Conservation (phyloP, 2,797 vertebrate genomes). For the Enteromius mattozi region DNA sequence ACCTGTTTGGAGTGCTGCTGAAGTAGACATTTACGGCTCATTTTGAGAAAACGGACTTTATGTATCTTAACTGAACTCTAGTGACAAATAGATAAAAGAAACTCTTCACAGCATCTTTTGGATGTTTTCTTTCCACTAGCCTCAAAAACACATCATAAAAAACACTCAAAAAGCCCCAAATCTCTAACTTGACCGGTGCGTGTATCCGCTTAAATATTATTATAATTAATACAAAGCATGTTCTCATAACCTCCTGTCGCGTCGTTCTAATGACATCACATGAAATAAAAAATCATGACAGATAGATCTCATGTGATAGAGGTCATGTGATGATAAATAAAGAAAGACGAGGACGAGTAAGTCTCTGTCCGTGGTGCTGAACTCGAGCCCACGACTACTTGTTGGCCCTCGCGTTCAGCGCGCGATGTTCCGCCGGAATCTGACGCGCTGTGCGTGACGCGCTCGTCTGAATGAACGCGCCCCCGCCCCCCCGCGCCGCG, state of each 20-base stretch:
- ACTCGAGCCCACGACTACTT: conserved; percentile 1
- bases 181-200: too few species aligned
- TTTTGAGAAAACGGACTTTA: too few species aligned
- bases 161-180: too few species aligned
- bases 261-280: not conserved
- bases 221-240: not conserved
- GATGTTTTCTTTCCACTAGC: too few species aligned
- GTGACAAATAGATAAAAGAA: too few species aligned
- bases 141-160: too few species aligned
- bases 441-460: conserved; percentile 26
- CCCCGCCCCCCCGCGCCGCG: conserved; percentile 65
- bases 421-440: not conserved
- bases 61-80: too few species aligned
- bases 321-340: not conserved
- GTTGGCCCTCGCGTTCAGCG: not conserved
- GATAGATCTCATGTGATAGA: not conserved
- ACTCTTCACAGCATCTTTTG: too few species aligned
- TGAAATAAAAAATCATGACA: not conserved
- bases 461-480: conserved; percentile 42
- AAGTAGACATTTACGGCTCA: too few species aligned
- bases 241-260: not conserved
- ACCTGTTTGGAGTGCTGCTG: too few species aligned
- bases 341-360: not conserved
- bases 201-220: too few species aligned
- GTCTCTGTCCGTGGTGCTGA: conserved; percentile 13